phyloP scores from a whole-genome alignment of 2,797 vertebrate genomes.

The Amblyraja radiata region DNA sequence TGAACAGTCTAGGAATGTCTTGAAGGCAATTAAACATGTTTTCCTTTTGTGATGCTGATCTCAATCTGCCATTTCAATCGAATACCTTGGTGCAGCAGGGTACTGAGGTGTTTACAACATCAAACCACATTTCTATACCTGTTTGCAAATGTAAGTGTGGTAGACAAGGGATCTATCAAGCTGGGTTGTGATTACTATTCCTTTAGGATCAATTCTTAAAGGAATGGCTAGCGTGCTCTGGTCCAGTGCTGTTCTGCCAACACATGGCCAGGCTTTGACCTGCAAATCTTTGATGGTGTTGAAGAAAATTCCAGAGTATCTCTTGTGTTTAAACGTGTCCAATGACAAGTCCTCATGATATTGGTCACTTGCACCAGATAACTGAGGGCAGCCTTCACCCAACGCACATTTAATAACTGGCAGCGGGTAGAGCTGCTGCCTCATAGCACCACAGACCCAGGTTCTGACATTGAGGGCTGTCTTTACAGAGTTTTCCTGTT shows the following conservation, averaged over 20 bases:
- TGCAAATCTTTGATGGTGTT: neutral
- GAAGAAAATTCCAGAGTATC: neutral
- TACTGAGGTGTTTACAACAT: neutral
- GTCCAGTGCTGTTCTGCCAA: neutral
- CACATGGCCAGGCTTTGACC: neutral
- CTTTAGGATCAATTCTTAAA: neutral
- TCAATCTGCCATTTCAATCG: neutral
- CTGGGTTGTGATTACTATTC: neutral
- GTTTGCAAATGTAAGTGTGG: neutral
- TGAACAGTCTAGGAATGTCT: neutral
- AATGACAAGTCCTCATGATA: neutral
- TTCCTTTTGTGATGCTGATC: neutral
- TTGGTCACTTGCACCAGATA: neutral
- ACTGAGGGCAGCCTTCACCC: too few relatives aligned
- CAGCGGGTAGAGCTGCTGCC: too few relatives aligned
- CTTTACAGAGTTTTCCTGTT: too few relatives aligned
- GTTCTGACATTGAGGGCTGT: too few relatives aligned
- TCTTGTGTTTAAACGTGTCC: neutral
- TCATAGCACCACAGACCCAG: too few relatives aligned
- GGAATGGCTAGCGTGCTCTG: neutral
- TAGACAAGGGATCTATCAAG: neutral
- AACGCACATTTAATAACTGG: too few relatives aligned
- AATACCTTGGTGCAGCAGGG: neutral
- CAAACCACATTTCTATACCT: neutral
- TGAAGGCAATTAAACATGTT: neutral